phyloP scores from a whole-genome alignment of 2,888 invertebrate genomes.

The Polyploca ridens region DNA sequence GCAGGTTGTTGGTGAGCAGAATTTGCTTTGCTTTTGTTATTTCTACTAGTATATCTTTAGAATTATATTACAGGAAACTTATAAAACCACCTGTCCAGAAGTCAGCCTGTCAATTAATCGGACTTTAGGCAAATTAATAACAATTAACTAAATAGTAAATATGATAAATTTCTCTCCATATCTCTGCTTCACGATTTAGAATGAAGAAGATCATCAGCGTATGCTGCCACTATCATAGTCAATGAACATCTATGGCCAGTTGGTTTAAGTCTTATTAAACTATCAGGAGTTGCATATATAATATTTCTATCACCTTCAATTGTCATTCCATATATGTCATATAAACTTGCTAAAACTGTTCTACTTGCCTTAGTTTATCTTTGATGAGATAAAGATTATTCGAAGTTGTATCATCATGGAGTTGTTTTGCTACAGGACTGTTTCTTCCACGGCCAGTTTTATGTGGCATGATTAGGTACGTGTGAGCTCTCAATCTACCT shows the following conservation, averaged over 20 bases:
- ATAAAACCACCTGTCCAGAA: too few species aligned
- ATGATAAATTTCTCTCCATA: too few species aligned
- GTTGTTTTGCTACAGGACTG: too few species aligned
- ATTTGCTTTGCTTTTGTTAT: conserved; percentile 14
- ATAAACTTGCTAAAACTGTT: neutral
- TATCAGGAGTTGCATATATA: neutral
- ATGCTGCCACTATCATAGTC: neutral
- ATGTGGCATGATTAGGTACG: too few species aligned
- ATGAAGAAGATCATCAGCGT: neutral
- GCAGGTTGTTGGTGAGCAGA: conserved; percentile 72
- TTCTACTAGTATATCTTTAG: neutral
- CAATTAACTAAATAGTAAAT: too few species aligned
- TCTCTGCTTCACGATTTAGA: too few species aligned
- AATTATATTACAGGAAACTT: too few species aligned
- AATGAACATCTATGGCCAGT: neutral
- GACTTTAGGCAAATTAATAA: too few species aligned
- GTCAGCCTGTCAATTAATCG: too few species aligned
- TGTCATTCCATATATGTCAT: neutral
- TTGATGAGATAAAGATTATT: conserved; percentile 29
- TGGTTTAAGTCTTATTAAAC: conserved; percentile 1
- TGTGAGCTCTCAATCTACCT: too few species aligned
- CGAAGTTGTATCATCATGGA: too few species aligned
- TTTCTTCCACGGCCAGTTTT: too few species aligned
- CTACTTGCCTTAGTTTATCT: neutral
- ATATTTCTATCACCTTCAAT: conserved; percentile 2